Base-by-base conservation (phyloP, 2,888 invertebrate species). In the Acleris sparsana region DNA sequence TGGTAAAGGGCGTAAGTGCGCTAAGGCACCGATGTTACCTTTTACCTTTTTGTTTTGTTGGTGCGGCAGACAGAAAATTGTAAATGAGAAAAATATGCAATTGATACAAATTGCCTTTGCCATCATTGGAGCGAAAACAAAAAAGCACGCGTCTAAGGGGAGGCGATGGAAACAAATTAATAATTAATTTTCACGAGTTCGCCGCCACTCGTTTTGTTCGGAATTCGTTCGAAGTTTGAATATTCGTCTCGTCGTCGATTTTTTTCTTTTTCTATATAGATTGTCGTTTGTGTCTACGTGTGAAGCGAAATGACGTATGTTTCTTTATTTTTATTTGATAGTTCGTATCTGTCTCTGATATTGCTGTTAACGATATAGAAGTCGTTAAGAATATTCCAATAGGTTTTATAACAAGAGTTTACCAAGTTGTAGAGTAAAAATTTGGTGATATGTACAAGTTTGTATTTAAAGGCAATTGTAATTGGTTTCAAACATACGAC, bases 101-200 rank as follows among this genome's bases (percentile, higher is more conserved):
- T 83, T 83, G 84, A 84, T 83, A 86, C 82, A 85, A 85, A 85
- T 86, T 84, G 82, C 80, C 80, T 79, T 77, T 74, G 79, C 79
- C 80, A 82, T 82, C 82, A 85, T 84, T 80, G 84, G 79, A 80
- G 83, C 84, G 84, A 81, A 81, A 85, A 84, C 60, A 69, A 76
- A 77, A 76, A 77, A 82, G 80, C 57, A 57, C 57, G 57, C 57
- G 46, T 57, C 57, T 57, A 73, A 80, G 83, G 82, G 82, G 82
- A 79, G 73, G 72, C 79, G 81, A 80, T 84, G 85, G 83, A 82
- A 81, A 78, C 57, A 89, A 88, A 89, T 89, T 90, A 90, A 89
- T 89, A 83, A 89, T 91, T 89, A 89, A 89, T 91, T 92, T 89
- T 83, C 80, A 77, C 80, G 83, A 85, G 83, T 84, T 82, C 80